Evolutionary conservation across 2,888 invertebrate genomes (phyloP), one percentile per base, ranked within the genome.

Genomic region (Scrobipalpa atriplicella): DNA sequence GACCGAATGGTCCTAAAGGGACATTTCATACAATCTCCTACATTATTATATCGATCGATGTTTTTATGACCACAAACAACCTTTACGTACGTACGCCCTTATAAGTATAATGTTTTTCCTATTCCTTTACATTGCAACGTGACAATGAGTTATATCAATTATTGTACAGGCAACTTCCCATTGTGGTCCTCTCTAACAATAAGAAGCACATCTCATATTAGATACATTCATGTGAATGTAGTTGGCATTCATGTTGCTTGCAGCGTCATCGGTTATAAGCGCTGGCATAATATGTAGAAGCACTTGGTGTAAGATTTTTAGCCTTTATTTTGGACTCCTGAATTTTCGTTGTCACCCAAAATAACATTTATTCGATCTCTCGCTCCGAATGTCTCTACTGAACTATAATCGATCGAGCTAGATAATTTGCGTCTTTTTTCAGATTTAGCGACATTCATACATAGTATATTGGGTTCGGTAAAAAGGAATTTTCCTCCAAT

Each of bases 81-180:
- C 16, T 47, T 47, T 47, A 5, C 47, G 16, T 47, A 5, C 47
- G 16, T 16, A 47, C 5, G n/a, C 16, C 47, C 47, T 47, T 13
- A 13, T 43, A 43, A n/a, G 43, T 43, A 43, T 19, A 39, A 39
- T 41, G 19, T 43, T 10, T 62, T 21, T 62, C 19, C 21, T 13
- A 41, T 16, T 29, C 41, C 39, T 39, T 39, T 43, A 19, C 41
- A 16, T 54, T 54, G 7, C 10, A 11, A 41, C 39, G 62, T 21
- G 13, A 62, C 62, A 62, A 62, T 21, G 62, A 62, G 43, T 43
- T 62, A 10, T 62, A 41, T 62, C 41, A 62, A 56, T 56, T n/a
- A 13, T 39, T 60, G 39, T 56, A 56, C 11, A 21, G 7, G 16
- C 43, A 62, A 41, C 38, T 41, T 62, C 39, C 18, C 41, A 62